Evolutionary conservation across 2,113 vertebrate genomes (phyloP).

Genomic region (Pithys albifrons): DNA sequence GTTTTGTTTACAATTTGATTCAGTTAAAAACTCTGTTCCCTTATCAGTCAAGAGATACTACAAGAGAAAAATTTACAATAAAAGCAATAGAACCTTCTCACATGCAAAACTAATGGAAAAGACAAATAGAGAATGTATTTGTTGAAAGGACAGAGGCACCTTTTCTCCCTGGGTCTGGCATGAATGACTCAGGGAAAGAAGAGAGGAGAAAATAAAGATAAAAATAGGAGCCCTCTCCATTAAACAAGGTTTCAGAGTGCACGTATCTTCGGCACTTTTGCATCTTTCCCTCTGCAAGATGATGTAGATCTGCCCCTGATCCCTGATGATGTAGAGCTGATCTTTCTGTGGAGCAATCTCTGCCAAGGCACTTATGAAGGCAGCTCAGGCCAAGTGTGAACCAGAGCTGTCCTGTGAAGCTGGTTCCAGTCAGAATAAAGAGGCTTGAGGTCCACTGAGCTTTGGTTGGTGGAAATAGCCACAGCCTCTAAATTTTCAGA

Average conservation of each 20-base stretch:
- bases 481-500: not conserved
- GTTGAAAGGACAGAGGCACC: not conserved
- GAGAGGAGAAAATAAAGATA: not conserved
- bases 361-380: not conserved
- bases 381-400: not conserved
- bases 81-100: not conserved
- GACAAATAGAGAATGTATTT: not conserved
- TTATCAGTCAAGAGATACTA: not conserved
- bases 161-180: not conserved
- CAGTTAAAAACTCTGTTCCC: not conserved
- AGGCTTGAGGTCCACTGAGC: not conserved
- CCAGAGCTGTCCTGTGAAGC: not conserved
- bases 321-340: not conserved
- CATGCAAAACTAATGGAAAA: not conserved
- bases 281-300: fast-evolving
- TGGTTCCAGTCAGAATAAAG: too few species aligned
- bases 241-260: not conserved
- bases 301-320: not conserved
- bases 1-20: not conserved
- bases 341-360: not conserved
- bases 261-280: not conserved
- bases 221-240: not conserved
- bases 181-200: not conserved
- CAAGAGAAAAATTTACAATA: not conserved
- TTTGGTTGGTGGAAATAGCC: not conserved